Conservation (phyloP, 2,888 invertebrate species). For the Mechanitis messenoides region DNA sequence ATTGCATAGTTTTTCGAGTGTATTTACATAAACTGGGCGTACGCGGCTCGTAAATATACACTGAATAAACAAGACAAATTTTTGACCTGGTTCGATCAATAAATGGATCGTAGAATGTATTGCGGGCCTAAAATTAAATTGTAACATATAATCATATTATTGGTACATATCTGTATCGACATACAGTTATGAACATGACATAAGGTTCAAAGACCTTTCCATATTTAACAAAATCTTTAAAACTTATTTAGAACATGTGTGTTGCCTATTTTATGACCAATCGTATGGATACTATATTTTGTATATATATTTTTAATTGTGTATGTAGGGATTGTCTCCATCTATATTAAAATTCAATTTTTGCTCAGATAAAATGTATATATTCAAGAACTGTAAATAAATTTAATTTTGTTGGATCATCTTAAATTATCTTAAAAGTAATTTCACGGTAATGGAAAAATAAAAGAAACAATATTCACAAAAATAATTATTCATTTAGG, state of each 20-base stretch:
- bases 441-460: constrained; percentile 5
- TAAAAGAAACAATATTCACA: constrained; percentile 18
- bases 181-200: too few relatives aligned
- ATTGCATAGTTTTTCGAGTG: constrained; percentile 53
- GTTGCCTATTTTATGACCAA: too few relatives aligned
- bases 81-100: constrained; percentile 44
- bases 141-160: background rate
- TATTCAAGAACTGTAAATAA: background rate
- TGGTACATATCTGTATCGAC: too few relatives aligned
- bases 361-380: background rate
- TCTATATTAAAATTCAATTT: background rate
- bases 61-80: constrained; percentile 47
- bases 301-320: too few relatives aligned
- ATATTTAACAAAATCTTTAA: too few relatives aligned
- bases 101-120: constrained; percentile 42
- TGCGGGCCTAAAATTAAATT: constrained; percentile 9
- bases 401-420: background rate
- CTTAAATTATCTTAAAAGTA: constrained; percentile 2
- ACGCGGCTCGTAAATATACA: constrained; percentile 45
- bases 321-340: too few relatives aligned
- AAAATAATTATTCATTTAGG: constrained; percentile 27
- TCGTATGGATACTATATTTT: too few relatives aligned
- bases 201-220: too few relatives aligned
- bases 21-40: constrained; percentile 64
- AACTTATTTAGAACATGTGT: too few relatives aligned